Percentiles rank a stretch among this genome's conserved stretches.
Evolutionary conservation across 2,888 invertebrate species (phyloP).

Genomic region (Barypeithes pellucidus): DNA sequence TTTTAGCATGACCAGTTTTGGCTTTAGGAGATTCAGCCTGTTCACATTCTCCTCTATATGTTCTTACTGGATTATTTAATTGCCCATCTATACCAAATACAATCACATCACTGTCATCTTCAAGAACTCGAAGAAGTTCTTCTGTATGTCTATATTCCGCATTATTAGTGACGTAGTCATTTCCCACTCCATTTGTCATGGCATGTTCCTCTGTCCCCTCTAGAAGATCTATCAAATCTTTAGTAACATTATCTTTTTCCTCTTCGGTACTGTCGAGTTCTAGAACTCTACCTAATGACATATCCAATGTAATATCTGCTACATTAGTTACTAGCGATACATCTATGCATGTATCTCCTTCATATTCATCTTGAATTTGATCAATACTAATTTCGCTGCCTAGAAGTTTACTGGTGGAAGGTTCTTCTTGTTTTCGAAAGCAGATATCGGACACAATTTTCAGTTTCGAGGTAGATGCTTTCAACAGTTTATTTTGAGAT

Average conservation of each 20-base stretch:
- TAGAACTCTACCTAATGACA: background rate
- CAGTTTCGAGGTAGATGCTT: background rate
- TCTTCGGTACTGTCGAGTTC: background rate
- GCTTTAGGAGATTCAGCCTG: background rate
- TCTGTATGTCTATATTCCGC: constrained; percentile 3
- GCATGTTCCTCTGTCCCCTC: constrained; percentile 28
- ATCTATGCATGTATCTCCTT: constrained; percentile 4
- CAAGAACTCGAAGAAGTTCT: background rate
- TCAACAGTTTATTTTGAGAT: background rate
- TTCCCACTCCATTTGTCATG: background rate
- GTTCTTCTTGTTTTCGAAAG: background rate
- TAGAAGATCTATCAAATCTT: constrained; percentile 41
- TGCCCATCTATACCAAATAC: background rate
- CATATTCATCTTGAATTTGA: background rate
- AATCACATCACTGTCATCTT: constrained; percentile 13
- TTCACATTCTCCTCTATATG: background rate
- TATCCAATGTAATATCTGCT: constrained; percentile 33
- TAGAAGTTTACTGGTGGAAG: constrained; percentile 7
- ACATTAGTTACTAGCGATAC: constrained; percentile 14
- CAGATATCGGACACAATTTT: constrained; percentile 6
- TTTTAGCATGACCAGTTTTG: background rate
- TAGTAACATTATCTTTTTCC: constrained; percentile 29
- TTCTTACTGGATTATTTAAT: background rate
- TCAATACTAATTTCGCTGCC: background rate
- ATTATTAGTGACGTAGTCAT: background rate